phyloP scores from a whole-genome alignment of 1,140 invertebrate genomes.

The Rhopalosiphum padi region DNA sequence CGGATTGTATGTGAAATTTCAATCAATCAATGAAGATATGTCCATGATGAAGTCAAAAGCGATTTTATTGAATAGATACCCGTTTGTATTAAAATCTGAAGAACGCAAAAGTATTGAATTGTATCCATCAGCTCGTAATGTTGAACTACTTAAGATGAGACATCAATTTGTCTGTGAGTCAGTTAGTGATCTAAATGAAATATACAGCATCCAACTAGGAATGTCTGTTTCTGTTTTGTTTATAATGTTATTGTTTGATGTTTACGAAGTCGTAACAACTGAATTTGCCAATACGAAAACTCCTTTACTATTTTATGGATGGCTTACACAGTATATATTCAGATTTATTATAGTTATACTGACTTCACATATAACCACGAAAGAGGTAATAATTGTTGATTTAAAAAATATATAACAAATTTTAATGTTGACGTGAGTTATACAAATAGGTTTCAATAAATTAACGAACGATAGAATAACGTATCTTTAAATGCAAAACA shows the following conservation, averaged over 20 bases:
- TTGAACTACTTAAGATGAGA: background rate
- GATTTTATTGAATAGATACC: background rate
- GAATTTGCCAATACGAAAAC: background rate
- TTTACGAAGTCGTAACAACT: background rate
- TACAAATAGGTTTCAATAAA: background rate
- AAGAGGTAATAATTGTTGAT: constrained; percentile 15
- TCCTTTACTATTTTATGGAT: background rate
- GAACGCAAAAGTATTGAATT: background rate
- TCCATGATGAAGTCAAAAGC: background rate
- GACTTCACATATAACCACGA: background rate
- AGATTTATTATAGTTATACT: background rate
- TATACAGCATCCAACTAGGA: background rate
- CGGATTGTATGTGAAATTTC: background rate
- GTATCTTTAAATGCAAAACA: no score
- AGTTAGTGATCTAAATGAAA: background rate
- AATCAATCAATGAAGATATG: background rate
- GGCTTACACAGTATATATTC: background rate
- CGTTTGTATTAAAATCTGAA: background rate
- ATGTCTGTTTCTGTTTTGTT: background rate
- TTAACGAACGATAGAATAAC: background rate
- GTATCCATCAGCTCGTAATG: background rate
- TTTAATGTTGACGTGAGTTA: background rate
- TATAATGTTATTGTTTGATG: constrained; percentile 19
- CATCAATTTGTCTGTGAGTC: background rate
- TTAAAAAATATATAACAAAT: background rate